Evolutionary conservation across 1,140 invertebrate genomes (phyloP), one percentile per base, ranked within the genome.

Genomic region (Drosophila melanica): DNA sequence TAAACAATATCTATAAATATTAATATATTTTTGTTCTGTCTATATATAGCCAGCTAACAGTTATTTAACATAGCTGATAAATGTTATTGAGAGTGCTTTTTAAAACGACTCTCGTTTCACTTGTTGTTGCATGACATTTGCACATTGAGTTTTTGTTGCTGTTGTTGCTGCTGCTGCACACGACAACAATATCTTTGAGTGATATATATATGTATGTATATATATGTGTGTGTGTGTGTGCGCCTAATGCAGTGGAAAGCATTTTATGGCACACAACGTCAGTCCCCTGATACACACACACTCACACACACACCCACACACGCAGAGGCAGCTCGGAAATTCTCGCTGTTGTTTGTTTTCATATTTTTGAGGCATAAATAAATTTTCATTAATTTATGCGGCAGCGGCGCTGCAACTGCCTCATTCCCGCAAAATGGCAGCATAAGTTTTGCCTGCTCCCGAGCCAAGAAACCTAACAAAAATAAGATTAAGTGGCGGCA

Each of bases 301-400:
- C 14, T 5, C 44, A 45, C 23, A 35, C 16, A 35, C 30, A 9
- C 54, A 42, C 6, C 12, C 39, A 57, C 33, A 35, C 14, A 9
- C 39, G 30, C 11, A 37, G 7, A 33, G 54, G 2, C 51, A 54
- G 53, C 27, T n/a, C 12, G 39, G 10, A 59, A 39, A 39, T 55
- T 62, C 50, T n/a, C 51, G 18, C 33, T 27, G 58, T 67, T 81
- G 74, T 75, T 75, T 72, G 59, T 50, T 65, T 65, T 67, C 76
- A 81, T 60, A 79, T 81, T 79, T 87, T 79, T 69, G 59, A 54
- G 70, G 73, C 68, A 87, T 87, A 87, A 87, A 86, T 86, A 86
- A 87, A 87, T 87, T 82, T 69, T 87, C 82, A 87, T 87, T 87
- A 87, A 87, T 87, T 87, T 87, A 87, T 87, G 79, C 65, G 71